A percentile compares a stretch with the other conserved stretches of the same genome.
These are phyloP conservation scores for Caenorhabditis panamensis DNA, from an alignment of 2,888 invertebrate species.

Conservation along the genomic window DNA sequence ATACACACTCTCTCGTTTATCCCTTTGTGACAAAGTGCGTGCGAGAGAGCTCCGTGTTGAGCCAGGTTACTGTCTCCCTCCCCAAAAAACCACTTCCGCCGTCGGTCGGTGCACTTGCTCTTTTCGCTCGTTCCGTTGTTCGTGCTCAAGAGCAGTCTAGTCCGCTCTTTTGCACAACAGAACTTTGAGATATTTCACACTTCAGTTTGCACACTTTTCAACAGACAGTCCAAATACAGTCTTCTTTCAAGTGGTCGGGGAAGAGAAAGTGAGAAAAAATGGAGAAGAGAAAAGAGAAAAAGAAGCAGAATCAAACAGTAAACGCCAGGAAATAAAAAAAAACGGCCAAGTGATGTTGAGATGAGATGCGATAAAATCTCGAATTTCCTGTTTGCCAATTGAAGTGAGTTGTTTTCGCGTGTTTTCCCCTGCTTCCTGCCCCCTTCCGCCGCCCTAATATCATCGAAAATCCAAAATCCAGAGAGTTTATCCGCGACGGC, in stretches of 20 bases:
- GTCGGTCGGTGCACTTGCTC: too few species aligned
- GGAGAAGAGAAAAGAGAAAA: too few species aligned
- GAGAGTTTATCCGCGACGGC: slow-evolving; percentile 15
- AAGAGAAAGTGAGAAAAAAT: too few species aligned
- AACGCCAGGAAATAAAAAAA: slow-evolving; percentile 20
- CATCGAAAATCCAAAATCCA: slow-evolving; percentile 21
- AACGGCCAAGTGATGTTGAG: slow-evolving; percentile 1
- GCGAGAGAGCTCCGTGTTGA: slow-evolving; percentile 4
- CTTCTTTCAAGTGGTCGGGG: too few species aligned
- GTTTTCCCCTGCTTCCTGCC: slow-evolving; percentile 2
- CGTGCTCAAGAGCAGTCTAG: too few species aligned
- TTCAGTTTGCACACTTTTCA: too few species aligned
- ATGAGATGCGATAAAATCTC: slow-evolving; percentile 42
- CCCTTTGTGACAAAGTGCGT: slow-evolving; percentile 28
- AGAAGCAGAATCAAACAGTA: too few species aligned
- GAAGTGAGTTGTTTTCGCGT: slow-evolving; percentile 49
- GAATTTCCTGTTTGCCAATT: slow-evolving; percentile 55
- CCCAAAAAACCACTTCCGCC: too few species aligned
- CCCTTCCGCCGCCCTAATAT: slow-evolving; percentile 18
- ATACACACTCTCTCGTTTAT: slow-evolving; percentile 19
- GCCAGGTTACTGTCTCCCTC: slow-evolving; percentile 45
- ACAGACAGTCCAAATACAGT: too few species aligned
- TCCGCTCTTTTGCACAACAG: slow-evolving; percentile 17
- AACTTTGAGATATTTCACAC: slow-evolving; percentile 20
- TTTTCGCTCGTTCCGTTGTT: too few species aligned